Evolutionary conservation across 2,888 invertebrate genomes (phyloP), one percentile per base, ranked within the genome.

Genomic region (Argynnis bischoffii): DNA sequence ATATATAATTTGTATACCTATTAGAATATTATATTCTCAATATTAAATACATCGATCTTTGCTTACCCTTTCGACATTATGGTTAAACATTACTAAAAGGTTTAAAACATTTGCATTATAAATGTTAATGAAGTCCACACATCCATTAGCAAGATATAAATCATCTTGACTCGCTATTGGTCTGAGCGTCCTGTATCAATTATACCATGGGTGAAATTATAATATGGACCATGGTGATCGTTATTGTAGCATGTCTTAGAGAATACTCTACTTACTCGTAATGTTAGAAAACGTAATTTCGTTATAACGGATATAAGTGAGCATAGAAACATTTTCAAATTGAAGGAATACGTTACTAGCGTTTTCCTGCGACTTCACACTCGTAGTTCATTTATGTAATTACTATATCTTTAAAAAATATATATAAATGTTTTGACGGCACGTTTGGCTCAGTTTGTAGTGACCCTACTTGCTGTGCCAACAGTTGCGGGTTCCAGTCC

Each of bases 101-200:
- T 16, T 57, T 59, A 59, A 56, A 59, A 59, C n/a, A 90, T 91
- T 90, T 88, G 76, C 89, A 91, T 91, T 90, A 91, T 91, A 90
- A 89, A 91, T 91, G 90, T 85, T 88, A 90, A 89, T 90, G 87
- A 87, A 90, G 86, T 87, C 89, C 76, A 86, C 81, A 85, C 87
- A 87, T 87, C 85, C 87, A 89, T 90, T 90, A 89, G 85, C 80
- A 81, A 78, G 77, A 78, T 78, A 81, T 90, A 90, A 90, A 90
- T 90, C 89, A 88, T 83, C 75, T 76, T 78, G 78, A 81, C 79
- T 82, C 75, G 85, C 86, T 89, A 88, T 90, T 89, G 90, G 90
- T 90, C 88, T 89, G 84, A 88, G 83, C 35, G 35, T 41, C 80
- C 84, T 82, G 84, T 85, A 87, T 87, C 88, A 89, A 89, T 89